These are phyloP conservation scores for Priapulus caudatus DNA, from an alignment of 2,888 invertebrate genomes.

Conservation along the genomic window DNA sequence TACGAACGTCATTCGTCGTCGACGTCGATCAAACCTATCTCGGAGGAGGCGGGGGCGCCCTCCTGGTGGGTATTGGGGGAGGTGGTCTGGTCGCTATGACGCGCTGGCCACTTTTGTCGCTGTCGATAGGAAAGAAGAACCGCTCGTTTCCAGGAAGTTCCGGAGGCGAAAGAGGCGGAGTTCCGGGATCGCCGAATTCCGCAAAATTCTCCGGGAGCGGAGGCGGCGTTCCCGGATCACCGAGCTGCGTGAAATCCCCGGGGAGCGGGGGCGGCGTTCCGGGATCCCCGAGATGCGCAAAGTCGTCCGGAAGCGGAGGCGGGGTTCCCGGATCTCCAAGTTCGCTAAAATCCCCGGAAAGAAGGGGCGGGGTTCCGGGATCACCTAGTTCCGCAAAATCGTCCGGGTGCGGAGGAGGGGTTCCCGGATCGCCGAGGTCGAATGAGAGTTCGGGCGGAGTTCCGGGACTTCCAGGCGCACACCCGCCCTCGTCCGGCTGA, in stretches of 20 bases:
- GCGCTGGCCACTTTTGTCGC: too few relatives aligned
- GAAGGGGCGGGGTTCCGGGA: neutral
- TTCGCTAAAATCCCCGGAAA: too few relatives aligned
- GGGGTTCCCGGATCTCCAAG: neutral
- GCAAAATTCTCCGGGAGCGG: neutral
- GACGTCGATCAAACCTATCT: too few relatives aligned
- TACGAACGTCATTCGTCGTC: too few relatives aligned
- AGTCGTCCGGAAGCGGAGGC: constrained; percentile 3
- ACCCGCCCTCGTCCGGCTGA: too few relatives aligned
- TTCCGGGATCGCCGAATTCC: neutral
- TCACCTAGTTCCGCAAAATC: neutral
- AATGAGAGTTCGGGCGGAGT: neutral
- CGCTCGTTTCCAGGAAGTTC: too few relatives aligned
- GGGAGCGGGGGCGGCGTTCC: neutral
- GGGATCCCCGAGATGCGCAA: neutral
- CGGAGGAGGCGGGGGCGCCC: too few relatives aligned
- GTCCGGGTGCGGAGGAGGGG: neutral
- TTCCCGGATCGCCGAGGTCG: neutral
- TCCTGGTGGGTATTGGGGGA: too few relatives aligned
- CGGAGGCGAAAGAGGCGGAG: too few relatives aligned
- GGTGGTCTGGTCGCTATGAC: too few relatives aligned
- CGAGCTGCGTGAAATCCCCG: too few relatives aligned
- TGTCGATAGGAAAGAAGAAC: too few relatives aligned
- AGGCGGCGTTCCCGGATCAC: neutral
- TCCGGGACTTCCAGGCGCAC: neutral